A percentile compares a stretch with the other conserved stretches of the same genome.
Evolutionary conservation across 2,888 invertebrate genomes (phyloP).

Genomic region (Eremobia ochroleuca): DNA sequence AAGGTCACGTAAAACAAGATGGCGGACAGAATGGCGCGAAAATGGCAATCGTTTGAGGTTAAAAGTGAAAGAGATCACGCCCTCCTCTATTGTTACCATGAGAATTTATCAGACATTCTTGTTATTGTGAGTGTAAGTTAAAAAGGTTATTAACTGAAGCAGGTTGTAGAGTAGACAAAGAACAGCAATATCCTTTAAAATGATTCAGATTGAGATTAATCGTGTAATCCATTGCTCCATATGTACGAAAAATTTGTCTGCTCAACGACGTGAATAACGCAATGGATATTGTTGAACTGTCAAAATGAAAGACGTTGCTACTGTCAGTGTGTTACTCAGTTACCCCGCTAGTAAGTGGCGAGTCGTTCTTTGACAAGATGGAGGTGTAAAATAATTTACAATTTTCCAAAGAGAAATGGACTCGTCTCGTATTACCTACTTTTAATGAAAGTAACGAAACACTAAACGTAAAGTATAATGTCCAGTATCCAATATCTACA

Average conservation of each 20-base stretch:
- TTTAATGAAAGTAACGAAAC: constrained; percentile 59
- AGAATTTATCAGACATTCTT: constrained; percentile 60
- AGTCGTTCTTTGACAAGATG: neutral
- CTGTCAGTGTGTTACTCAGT: no score
- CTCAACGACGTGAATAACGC: no score
- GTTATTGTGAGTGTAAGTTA: constrained; percentile 8
- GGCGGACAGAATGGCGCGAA: constrained; percentile 68
- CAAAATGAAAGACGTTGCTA: no score
- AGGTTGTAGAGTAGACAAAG: neutral
- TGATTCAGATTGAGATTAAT: no score
- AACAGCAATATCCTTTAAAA: no score
- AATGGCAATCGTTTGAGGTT: constrained; percentile 81
- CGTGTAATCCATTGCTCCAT: neutral
- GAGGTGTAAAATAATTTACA: neutral
- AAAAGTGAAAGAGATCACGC: constrained; percentile 88
- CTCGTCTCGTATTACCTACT: constrained; percentile 40
- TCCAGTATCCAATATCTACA: constrained; percentile 51
- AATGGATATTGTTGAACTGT: no score
- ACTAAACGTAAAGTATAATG: constrained; percentile 45
- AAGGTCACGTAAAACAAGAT: constrained; percentile 69
- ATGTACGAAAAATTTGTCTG: no score
- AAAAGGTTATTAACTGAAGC: constrained; percentile 19
- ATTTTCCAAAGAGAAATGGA: constrained; percentile 42
- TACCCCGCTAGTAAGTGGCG: no score
- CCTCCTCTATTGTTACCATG: constrained; percentile 79